Percentiles rank a stretch among this genome's conserved stretches.
phyloP scores from a whole-genome alignment of 1,140 invertebrate species.

The Papilio dardanus region DNA sequence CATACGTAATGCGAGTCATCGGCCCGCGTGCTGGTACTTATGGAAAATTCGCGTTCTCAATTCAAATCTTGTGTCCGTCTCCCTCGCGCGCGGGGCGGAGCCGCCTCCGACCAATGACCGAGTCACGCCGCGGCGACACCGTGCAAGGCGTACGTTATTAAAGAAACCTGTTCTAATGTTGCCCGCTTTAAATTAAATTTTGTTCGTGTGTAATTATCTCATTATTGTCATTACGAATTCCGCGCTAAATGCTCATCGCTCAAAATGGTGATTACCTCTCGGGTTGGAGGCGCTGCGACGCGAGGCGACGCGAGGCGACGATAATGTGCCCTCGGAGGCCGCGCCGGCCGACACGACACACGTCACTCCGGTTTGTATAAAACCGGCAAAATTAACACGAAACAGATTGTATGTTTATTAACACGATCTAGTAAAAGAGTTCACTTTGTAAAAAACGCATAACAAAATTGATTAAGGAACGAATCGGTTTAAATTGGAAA shows the following conservation, averaged over 20 bases:
- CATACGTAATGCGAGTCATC: slow-evolving; percentile 82
- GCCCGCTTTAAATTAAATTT: slow-evolving; percentile 83
- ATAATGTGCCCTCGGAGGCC: slow-evolving; percentile 51
- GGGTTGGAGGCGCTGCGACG: slow-evolving; percentile 53
- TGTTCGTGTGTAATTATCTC: slow-evolving; percentile 82
- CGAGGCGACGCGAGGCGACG: slow-evolving; percentile 52
- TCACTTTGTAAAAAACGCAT: slow-evolving; percentile 71
- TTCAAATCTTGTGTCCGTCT: slow-evolving; percentile 79
- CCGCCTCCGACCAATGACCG: slow-evolving; percentile 77
- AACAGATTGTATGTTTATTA: slow-evolving; percentile 65
- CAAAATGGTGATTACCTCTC: slow-evolving; percentile 70
- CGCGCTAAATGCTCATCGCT: slow-evolving; percentile 77
- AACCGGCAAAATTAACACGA: slow-evolving; percentile 60
- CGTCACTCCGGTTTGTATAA: slow-evolving; percentile 43
- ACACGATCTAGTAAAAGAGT: slow-evolving; percentile 64
- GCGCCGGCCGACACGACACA: slow-evolving; percentile 26
- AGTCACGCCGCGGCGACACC: slow-evolving; percentile 75
- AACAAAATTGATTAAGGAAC: slow-evolving; percentile 81
- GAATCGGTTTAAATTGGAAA: slow-evolving; percentile 82
- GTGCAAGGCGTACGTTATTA: slow-evolving; percentile 82
- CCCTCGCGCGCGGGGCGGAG: slow-evolving; percentile 79
- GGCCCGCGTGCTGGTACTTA: slow-evolving; percentile 80
- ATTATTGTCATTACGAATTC: slow-evolving; percentile 82
- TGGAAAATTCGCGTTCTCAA: slow-evolving; percentile 81
- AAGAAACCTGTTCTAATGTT: slow-evolving; percentile 83